Base-by-base conservation (phyloP, 2,797 vertebrate species). In the Adelosebastes latens region DNA sequence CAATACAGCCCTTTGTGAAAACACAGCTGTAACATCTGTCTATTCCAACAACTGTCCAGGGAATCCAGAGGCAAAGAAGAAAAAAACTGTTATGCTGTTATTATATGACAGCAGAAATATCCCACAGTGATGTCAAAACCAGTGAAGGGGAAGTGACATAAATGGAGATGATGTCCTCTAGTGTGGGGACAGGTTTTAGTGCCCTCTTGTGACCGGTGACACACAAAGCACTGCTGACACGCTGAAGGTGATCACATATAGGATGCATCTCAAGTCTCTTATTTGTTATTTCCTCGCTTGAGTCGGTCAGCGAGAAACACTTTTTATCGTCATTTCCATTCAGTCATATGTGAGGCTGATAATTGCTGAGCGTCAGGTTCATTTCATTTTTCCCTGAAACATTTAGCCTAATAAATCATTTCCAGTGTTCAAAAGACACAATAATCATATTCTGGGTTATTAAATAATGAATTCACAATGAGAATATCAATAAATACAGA, bases 191-290 rank as follows among this genome's bases (percentile, higher is more conserved):
- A 24, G 9, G 74, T 75, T 52, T 68, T 85, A 87, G 58, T 81
- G 93, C 89, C 90, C 84, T 67, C 92, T 91, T 49, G 87, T 92
- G 93, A 63, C 85, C 80, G 10, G 13, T n/a, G 65, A 16, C 4
- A 74, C n/a, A 88, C n/a, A 88, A 66, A 88, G 69, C 90, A 82
- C 55, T 1, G 29, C 16, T 8, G 65, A 27, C 1, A 16, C 4
- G 11, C 16, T 69, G 58, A 62, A 75, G 60, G 69, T 56, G 80
- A 84, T 32, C 25, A 46, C 39, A 46, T 6, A 42, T n/a, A n/a
- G 14, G 42, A 16, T 46, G 42, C 42, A 46, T 16, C 14, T 46
- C 42, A 46, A 46, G 42, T 46, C 39, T 42, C 39, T 42, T 18
- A 46, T 18, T 16, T 46, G 6, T 46, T 46, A 46, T 46, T 18